These are phyloP conservation scores for Aspidiotus rigidus DNA, from an alignment of 2,888 invertebrate genomes.

Conservation along the genomic window DNA sequence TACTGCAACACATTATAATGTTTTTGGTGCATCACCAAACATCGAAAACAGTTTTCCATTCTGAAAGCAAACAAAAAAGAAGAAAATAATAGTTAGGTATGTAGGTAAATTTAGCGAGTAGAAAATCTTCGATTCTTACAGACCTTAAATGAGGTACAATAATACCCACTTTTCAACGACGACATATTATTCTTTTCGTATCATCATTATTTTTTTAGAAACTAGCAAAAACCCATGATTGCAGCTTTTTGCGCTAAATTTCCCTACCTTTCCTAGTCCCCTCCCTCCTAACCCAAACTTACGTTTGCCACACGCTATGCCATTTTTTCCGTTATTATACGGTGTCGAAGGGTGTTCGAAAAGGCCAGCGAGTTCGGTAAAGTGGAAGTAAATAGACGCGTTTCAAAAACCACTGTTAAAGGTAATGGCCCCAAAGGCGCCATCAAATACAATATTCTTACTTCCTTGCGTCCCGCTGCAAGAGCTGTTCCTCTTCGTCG, in stretches of 20 bases:
- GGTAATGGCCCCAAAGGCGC: slow-evolving; percentile 29
- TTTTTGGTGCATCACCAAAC: slow-evolving; percentile 90
- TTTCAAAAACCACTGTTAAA: slow-evolving; percentile 27
- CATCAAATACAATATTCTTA: slow-evolving; percentile 18
- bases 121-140: too few relatives aligned
- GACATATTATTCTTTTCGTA: too few relatives aligned
- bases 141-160: too few relatives aligned
- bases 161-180: too few relatives aligned
- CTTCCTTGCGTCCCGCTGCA: not conserved
- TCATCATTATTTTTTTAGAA: too few relatives aligned
- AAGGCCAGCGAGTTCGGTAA: not conserved
- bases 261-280: too few relatives aligned
- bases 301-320: too few relatives aligned
- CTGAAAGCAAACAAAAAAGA: slow-evolving; percentile 49
- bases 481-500: not conserved
- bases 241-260: too few relatives aligned
- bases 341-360: not conserved
- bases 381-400: not conserved
- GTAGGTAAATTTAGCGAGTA: too few relatives aligned
- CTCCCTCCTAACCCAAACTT: too few relatives aligned
- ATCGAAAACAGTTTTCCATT: slow-evolving; percentile 77
- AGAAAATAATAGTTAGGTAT: too few relatives aligned
- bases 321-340: slow-evolving; percentile 2
- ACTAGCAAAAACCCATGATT: too few relatives aligned
- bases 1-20: slow-evolving; percentile 90